These are phyloP conservation scores for Conops quadrifasciatus DNA, from an alignment of 2,888 invertebrate species.

Conservation along the genomic window DNA sequence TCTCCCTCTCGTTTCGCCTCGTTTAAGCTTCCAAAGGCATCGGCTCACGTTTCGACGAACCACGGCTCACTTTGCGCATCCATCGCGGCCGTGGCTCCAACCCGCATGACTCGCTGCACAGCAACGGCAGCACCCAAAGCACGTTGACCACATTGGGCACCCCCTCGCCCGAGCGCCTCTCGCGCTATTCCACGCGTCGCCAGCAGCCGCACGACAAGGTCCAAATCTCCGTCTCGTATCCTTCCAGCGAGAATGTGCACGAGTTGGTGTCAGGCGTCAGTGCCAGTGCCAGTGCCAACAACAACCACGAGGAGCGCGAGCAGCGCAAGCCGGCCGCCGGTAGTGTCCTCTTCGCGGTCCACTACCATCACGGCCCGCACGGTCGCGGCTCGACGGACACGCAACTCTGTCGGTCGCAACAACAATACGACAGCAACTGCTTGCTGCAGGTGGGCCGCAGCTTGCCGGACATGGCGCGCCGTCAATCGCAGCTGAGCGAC, in stretches of 20 bases:
- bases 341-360: constrained; percentile 68
- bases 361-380: constrained; percentile 71
- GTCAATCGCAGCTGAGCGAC: constrained; percentile 53
- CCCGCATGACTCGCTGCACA: constrained; percentile 68
- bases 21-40: constrained; percentile 67
- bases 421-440: constrained; percentile 65
- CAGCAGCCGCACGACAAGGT: constrained; percentile 77
- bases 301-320: constrained; percentile 65
- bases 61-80: constrained; percentile 86
- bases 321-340: constrained; percentile 77
- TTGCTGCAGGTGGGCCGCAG: constrained; percentile 69
- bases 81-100: constrained; percentile 79
- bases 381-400: constrained; percentile 72
- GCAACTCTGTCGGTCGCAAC: constrained; percentile 63
- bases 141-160: constrained; percentile 52
- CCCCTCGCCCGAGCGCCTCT: constrained; percentile 66
- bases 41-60: constrained; percentile 83
- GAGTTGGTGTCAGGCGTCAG: constrained; percentile 38
- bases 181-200: constrained; percentile 70
- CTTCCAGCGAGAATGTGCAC: constrained; percentile 76
- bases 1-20: neutral
- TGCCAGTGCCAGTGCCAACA: constrained; percentile 13
- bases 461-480: constrained; percentile 61
- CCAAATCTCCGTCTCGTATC: constrained; percentile 85
- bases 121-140: constrained; percentile 72